Base-by-base conservation (phyloP, 2,888 invertebrate species). In the Serripes groenlandicus region DNA sequence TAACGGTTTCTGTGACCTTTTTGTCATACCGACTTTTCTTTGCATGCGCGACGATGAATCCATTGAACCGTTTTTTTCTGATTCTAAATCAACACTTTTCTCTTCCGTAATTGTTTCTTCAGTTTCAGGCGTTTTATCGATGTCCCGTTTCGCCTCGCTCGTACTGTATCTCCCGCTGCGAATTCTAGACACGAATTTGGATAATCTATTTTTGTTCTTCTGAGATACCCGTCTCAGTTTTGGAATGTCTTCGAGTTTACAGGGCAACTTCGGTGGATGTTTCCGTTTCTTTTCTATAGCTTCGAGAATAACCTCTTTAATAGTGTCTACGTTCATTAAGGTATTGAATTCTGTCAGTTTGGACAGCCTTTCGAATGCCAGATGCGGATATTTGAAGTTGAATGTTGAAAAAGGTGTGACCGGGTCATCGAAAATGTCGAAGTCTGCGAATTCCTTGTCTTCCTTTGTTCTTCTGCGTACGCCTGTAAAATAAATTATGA, bases 301-400 rank as follows among this genome's bases (percentile, higher is more conserved):
- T 37, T 92, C 89, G 11, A 88, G 89, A 21, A 95, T 90, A 21
- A 91, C 90, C 23, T 91, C 86, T 70, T 93, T 93, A n/a, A 95
- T 94, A 5, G 90, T 88, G 49, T 94, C 92, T 35, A 94, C 71
- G 76, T 94, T 92, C n/a, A 91, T 78, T 21, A 93, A 85, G 0
- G 95, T 94, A 90, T 95, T 95, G 88, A 94, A 95, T 87, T 95
- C 95, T 84, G 94, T 94, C 52, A 95, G 90, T 80, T 94, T 85
- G n/a, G 94, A 90, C 42, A 95, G 89, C n/a, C 95, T 91, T 66
- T 95, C 93, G 87, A 95, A 95, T 70, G 93, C 93, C 32, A 89
- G 76, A 37, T 93, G 88, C 0, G 93, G 91, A 89, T 95, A 95
- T 52, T 92, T 93, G 89, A 95, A 95, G 88, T 95, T 95, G 88